Percentiles rank a stretch among this genome's conserved stretches.
phyloP scores from a whole-genome alignment of 2,888 invertebrate genomes.

The Spilosoma lubricipeda region DNA sequence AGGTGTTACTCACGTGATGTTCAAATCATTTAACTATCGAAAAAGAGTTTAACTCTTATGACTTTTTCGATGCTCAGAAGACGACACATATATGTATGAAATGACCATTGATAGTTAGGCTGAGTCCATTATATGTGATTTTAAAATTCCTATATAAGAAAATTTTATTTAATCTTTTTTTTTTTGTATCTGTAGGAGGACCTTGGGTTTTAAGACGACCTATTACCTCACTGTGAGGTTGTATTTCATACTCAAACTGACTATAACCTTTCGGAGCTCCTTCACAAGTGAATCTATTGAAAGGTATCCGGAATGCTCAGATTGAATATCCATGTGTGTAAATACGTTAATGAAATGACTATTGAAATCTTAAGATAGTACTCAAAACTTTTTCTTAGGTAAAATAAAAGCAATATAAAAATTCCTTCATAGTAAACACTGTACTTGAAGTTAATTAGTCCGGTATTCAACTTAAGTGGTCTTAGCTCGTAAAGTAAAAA shows the following conservation, averaged over 20 bases:
- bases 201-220: too few species aligned
- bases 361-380: background rate
- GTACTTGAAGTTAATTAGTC: slow-evolving; percentile 41
- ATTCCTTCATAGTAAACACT: slow-evolving; percentile 21
- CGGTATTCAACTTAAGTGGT: slow-evolving; percentile 28
- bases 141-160: background rate
- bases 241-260: background rate
- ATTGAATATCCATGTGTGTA: background rate
- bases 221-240: background rate
- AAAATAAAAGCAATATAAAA: slow-evolving; percentile 21
- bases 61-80: background rate
- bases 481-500: slow-evolving; percentile 25
- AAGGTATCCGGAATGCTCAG: background rate
- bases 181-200: too few species aligned
- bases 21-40: background rate
- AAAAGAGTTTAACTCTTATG: background rate
- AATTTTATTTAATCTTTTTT: background rate
- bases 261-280: background rate
- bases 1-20: background rate
- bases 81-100: background rate
- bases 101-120: background rate
- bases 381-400: slow-evolving; percentile 14
- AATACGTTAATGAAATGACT: background rate
- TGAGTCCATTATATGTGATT: background rate
- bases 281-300: background rate